A percentile compares a stretch with the other conserved stretches of the same genome.
Evolutionary conservation across 2,113 vertebrate species (phyloP).

Genomic region (Salminus brasiliensis): DNA sequence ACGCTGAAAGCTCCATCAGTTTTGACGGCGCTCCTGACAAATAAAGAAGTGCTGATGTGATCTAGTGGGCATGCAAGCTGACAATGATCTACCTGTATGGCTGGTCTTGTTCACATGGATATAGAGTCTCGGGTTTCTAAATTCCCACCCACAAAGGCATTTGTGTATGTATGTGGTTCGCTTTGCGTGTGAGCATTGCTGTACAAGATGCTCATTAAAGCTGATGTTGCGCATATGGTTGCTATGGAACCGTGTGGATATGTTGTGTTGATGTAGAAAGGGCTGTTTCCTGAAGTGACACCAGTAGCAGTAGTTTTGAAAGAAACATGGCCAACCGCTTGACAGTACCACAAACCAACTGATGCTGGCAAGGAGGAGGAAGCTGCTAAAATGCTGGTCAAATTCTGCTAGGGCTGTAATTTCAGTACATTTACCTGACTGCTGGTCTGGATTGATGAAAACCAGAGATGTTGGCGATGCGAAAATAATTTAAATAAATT

Average conservation of each 20-base stretch:
- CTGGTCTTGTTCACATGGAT: conserved; percentile 53
- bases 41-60: conserved; percentile 45
- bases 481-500: no score
- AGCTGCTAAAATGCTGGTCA: not conserved
- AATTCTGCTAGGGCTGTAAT: not conserved
- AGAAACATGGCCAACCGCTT: no score
- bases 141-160: not conserved
- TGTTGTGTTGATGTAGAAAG: not conserved
- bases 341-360: no score
- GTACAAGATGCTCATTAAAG: not conserved
- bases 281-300: not conserved
- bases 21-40: conserved; percentile 33
- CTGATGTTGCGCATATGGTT: not conserved
- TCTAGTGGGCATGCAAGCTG: conserved; percentile 4
- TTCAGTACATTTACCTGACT: not conserved
- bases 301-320: no score
- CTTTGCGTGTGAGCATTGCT: not conserved
- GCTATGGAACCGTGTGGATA: not conserved
- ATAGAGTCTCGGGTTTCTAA: not conserved
- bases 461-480: no score
- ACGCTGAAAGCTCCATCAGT: conserved; percentile 26
- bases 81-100: conserved; percentile 27
- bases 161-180: not conserved
- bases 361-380: no score
- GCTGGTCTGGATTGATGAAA: no score